Conservation (phyloP, 64 coral and sea anemone species). For the Acropora yongei region DNA sequence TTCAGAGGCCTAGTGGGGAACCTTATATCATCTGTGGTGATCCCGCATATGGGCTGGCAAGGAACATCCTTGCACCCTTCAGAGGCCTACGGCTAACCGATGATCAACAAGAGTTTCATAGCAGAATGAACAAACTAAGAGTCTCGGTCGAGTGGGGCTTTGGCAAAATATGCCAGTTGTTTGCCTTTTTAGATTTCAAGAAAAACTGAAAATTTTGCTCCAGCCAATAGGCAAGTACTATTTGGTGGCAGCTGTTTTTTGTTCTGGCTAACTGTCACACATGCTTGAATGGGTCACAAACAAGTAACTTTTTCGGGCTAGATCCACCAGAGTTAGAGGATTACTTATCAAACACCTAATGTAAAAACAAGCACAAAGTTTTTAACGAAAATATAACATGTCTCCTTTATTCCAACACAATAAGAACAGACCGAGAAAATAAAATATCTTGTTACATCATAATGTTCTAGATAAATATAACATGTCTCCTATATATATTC, state of each 20-base stretch:
- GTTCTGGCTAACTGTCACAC: neutral
- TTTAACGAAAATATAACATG: neutral
- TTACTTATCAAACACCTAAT: too few relatives aligned
- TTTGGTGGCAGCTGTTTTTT: too few relatives aligned
- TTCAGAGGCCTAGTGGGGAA: too few relatives aligned
- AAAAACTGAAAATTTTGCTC: neutral
- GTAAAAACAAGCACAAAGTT: neutral
- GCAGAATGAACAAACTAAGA: neutral
- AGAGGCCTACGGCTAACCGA: neutral
- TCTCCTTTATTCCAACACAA: neutral
- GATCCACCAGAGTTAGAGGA: too few relatives aligned
- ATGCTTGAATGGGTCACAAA: too few relatives aligned
- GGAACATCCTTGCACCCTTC: slow-evolving; percentile 1
- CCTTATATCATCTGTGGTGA: too few relatives aligned
- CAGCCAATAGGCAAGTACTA: too few relatives aligned
- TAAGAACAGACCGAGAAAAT: too few relatives aligned
- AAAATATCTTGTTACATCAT: too few relatives aligned
- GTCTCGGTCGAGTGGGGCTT: neutral
- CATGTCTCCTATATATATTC: too few relatives aligned
- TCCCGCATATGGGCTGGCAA: neutral
- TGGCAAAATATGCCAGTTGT: neutral
- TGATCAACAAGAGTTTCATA: neutral
- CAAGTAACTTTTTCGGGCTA: too few relatives aligned
- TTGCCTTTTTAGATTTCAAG: neutral
- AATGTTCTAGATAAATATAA: too few relatives aligned